Evolutionary conservation across 2,888 invertebrate species (phyloP).

Genomic region (Conchocele bisecta): DNA sequence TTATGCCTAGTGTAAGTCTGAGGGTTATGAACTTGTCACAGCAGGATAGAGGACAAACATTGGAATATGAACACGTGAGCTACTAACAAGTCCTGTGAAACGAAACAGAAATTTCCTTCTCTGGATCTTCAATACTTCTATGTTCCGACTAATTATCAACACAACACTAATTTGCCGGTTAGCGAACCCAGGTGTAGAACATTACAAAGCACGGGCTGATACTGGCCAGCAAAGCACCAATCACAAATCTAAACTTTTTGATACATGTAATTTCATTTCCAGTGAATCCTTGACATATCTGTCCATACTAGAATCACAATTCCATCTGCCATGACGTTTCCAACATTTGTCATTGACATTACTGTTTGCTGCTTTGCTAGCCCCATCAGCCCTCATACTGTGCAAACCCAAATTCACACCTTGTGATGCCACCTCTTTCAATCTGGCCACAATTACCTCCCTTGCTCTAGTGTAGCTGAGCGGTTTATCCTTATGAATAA

Average conservation of each 20-base stretch:
- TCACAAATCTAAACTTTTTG: constrained; percentile 6
- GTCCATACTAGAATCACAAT: constrained; percentile 2
- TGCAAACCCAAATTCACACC: background rate
- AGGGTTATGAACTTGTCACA: too few species aligned
- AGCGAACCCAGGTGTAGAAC: too few species aligned
- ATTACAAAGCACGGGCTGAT: too few species aligned
- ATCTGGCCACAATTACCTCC: background rate
- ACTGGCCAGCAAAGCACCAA: too few species aligned
- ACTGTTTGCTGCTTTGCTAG: constrained; percentile 6
- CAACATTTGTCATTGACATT: background rate
- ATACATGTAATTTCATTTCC: background rate
- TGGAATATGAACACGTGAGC: too few species aligned
- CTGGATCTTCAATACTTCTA: too few species aligned
- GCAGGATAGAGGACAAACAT: too few species aligned
- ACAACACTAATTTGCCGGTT: too few species aligned
- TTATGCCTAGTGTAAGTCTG: too few species aligned
- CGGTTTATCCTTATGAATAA: background rate
- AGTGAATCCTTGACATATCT: constrained; percentile 1
- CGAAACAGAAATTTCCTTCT: too few species aligned
- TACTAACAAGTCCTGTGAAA: too few species aligned
- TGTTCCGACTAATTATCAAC: too few species aligned
- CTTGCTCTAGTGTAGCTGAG: background rate
- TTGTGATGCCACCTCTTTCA: background rate
- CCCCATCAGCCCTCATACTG: constrained; percentile 12
- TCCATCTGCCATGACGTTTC: constrained; percentile 18